Base-by-base conservation (phyloP, 2,113 vertebrate species). In the Malaclemys terrapin region DNA sequence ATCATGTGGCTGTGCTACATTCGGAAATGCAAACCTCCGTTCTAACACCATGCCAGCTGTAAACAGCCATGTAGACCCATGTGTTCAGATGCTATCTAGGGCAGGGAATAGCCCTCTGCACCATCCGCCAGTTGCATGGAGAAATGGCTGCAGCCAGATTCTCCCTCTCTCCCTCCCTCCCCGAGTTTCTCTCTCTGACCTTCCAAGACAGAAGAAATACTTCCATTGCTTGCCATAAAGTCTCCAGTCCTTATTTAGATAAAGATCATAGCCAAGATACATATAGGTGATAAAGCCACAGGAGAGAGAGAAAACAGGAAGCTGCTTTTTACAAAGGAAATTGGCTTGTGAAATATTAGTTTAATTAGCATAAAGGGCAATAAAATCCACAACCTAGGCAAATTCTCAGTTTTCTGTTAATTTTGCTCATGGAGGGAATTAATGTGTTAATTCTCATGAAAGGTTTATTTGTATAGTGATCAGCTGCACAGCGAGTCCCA, bases 1-100 rank as follows among this genome's bases (percentile, higher is more conserved):
- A 0, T 6, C 0, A 0, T 0, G 0, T 7, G 65, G 16, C 42
- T 31, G 4, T 52, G 22, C n/a, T 54, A 5, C 0, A 11, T 2
- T 49, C n/a, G 0, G 3, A 78, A 0, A 16, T 17, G 7, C 52
- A 81, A 16, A 57, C 0, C 35, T 9, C 47, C 3, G 1, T 12
- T 9, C 27, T 50, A 4, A 2, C 2, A 42, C 27, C 13, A 0
- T 0, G 5, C 3, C 35, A 2, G 79, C 59, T 87, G n/a, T 50
- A 3, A 2, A 79, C 29, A 53, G 25, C 2, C 9, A 2, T 22
- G 0, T 0, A 0, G 45, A 6, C 24, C 2, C 31, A 2, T 2
- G 42, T 47, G 19, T 13, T 49, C 25, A 3, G 3, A 1, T 14
- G 89, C 79, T 79, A 16, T 38, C 84, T 1, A 2, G 14, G 83